A percentile compares a stretch with the other conserved stretches of the same genome.
Conservation (phyloP, 2,797 vertebrate genomes). For the Rhyacichthys aspro region DNA sequence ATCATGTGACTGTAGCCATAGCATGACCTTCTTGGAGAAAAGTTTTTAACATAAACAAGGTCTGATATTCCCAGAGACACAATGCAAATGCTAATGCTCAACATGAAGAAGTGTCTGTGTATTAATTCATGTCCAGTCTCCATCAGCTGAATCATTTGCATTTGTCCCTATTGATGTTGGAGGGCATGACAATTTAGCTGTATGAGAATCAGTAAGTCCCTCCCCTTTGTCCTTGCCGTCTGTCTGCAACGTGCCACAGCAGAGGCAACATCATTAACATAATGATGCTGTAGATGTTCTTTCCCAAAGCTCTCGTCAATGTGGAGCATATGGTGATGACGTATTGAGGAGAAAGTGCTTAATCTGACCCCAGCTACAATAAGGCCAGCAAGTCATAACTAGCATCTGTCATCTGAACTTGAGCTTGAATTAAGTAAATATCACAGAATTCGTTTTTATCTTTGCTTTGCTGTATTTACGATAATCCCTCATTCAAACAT, state of each 20-base stretch:
- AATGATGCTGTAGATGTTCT: slow-evolving; percentile 59
- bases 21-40: slow-evolving; percentile 44
- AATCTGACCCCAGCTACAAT: slow-evolving; percentile 38
- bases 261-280: slow-evolving; percentile 66
- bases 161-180: slow-evolving; percentile 56
- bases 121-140: slow-evolving; percentile 37
- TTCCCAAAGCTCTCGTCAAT: slow-evolving; percentile 51
- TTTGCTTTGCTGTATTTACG: slow-evolving; percentile 29
- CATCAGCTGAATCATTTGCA: slow-evolving; percentile 66
- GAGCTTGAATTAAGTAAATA: background rate
- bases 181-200: slow-evolving; percentile 32
- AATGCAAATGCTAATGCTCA: slow-evolving; percentile 25
- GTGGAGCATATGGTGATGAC: slow-evolving; percentile 69
- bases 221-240: slow-evolving; percentile 1
- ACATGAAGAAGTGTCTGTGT: slow-evolving; percentile 17
- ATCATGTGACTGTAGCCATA: slow-evolving; percentile 10
- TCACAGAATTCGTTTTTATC: slow-evolving; percentile 27
- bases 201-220: slow-evolving; percentile 48
- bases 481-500: slow-evolving; percentile 27
- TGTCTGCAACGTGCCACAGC: slow-evolving; percentile 36
- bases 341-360: slow-evolving; percentile 53
- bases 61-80: slow-evolving; percentile 47
- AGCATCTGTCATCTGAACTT: slow-evolving; percentile 14
- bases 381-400: slow-evolving; percentile 33
- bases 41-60: slow-evolving; percentile 8